Evolutionary conservation across 2,888 invertebrate species (phyloP).

Genomic region (Zhuqinia jingwanae): DNA sequence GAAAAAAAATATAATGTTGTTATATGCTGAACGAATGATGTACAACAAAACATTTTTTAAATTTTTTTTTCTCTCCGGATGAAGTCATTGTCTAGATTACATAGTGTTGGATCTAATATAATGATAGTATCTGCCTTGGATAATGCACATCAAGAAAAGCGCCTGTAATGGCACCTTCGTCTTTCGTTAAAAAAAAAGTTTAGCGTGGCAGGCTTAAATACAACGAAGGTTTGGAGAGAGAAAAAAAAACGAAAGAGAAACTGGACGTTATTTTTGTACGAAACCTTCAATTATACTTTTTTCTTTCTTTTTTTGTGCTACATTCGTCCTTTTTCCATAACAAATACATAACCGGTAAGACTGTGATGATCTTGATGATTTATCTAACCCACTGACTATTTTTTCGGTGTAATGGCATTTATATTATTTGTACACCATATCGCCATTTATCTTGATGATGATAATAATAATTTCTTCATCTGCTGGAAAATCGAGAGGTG

Average conservation of each 20-base stretch:
- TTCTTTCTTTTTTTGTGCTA: constrained; percentile 2
- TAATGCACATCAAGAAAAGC: constrained; percentile 49
- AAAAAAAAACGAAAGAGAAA: constrained; percentile 23
- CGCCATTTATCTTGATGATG: constrained; percentile 54
- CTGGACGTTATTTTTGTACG: constrained; percentile 6
- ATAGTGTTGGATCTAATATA: constrained; percentile 41
- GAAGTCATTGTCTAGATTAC: constrained; percentile 41
- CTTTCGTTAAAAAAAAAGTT: background rate
- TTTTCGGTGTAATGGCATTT: constrained; percentile 34
- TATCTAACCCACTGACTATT: background rate
- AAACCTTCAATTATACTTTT: constrained; percentile 41
- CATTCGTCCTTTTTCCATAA: too few relatives aligned
- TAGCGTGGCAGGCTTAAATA: background rate
- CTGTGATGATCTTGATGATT: constrained; percentile 50
- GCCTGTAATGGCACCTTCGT: constrained; percentile 44
- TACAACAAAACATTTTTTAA: too few relatives aligned
- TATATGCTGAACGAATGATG: constrained; percentile 10
- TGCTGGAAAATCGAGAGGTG: constrained; percentile 1
- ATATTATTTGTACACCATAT: constrained; percentile 42
- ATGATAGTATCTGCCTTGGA: constrained; percentile 47
- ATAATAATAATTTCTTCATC: constrained; percentile 53
- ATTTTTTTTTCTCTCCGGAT: constrained; percentile 45
- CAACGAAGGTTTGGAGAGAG: background rate
- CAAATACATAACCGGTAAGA: too few relatives aligned
- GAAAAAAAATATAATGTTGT: background rate